Evolutionary conservation across 2,797 vertebrate species (phyloP), one percentile per base, ranked within the genome.

Genomic region (Trichosurus vulpecula): DNA sequence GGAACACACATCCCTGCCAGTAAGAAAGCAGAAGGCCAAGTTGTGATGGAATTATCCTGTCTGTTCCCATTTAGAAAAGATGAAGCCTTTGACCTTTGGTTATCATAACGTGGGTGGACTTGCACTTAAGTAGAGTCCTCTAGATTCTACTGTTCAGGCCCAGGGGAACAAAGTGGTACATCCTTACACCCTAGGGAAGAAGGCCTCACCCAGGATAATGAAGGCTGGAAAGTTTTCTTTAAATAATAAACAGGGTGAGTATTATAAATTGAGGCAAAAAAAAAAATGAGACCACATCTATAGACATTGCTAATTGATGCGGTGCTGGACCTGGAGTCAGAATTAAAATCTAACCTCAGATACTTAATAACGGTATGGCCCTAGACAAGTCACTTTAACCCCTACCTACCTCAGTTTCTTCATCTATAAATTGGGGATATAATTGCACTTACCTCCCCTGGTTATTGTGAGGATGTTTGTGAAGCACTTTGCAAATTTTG

Each of bases 401-500:
- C 87, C 14, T 93, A 35, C 81, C 19, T 4, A 47, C n/a, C 30
- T 92, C 12, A 47, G 2, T 92, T 95, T 94, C 29, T 29, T 95
- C 91, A 54, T 90, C 27, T 25, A 41, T 91, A 58, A 95, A 53
- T 54, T 91, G 54, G 91, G 91, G 91, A 31, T 54, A 57, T 91
- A 61, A 61, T 89, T 93, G 31, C 92, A 54, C 30, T 55, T 93
- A 87, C 55, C 92, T 95, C 95, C 14, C 52, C 54, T 55, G 31
- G 19, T 30, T 95, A 25, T 95, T 94, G 66, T 54, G 58, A 92
- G 91, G 29, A 93, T 58, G 4, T 54, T 54, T 51, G 27, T 81
- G 92, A 94, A 93, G 61, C 66, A 51, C 90, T 27, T 58, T 58
- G 51, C 66, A 55, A 87, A 47, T 31, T 47, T 35, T 92, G 81